Evolutionary conservation across 2,113 vertebrate species (phyloP).

Genomic region (Orcinus orca): DNA sequence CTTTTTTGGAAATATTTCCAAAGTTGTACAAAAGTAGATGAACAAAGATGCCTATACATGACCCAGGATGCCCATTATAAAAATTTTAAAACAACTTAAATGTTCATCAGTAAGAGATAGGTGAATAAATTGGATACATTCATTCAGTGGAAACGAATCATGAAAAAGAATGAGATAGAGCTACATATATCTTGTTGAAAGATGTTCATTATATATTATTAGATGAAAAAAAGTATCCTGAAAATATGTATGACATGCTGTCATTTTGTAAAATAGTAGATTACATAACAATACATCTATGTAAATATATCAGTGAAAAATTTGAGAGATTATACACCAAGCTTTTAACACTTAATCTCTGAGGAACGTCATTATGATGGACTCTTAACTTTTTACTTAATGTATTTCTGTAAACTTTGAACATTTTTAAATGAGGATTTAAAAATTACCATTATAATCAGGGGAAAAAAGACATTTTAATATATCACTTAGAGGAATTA

Average conservation of each 20-base stretch:
- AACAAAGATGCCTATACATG: not conserved
- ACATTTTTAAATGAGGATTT: not conserved
- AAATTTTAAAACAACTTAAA: conserved; percentile 22
- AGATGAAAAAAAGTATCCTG: not conserved
- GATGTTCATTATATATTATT: not conserved
- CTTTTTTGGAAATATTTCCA: conserved; percentile 13
- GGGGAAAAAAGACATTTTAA: not conserved
- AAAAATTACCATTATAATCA: not conserved
- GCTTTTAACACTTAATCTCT: not conserved
- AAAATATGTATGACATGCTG: not conserved
- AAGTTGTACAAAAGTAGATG: not conserved
- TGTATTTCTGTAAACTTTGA: conserved; percentile 14
- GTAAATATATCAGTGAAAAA: conserved; percentile 4
- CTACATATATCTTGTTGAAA: not conserved
- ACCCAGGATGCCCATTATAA: not conserved
- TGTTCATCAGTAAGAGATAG: conserved; percentile 13
- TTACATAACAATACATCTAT: not conserved
- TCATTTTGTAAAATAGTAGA: conserved; percentile 25
- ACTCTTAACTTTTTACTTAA: not conserved
- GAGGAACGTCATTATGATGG: not conserved
- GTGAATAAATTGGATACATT: not conserved
- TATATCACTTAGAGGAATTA: not conserved
- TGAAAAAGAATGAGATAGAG: conserved; percentile 6
- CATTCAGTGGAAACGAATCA: not conserved
- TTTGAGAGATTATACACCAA: conserved; percentile 9